Conservation (phyloP, 2,888 invertebrate species). For the Lasioglossum morio region DNA sequence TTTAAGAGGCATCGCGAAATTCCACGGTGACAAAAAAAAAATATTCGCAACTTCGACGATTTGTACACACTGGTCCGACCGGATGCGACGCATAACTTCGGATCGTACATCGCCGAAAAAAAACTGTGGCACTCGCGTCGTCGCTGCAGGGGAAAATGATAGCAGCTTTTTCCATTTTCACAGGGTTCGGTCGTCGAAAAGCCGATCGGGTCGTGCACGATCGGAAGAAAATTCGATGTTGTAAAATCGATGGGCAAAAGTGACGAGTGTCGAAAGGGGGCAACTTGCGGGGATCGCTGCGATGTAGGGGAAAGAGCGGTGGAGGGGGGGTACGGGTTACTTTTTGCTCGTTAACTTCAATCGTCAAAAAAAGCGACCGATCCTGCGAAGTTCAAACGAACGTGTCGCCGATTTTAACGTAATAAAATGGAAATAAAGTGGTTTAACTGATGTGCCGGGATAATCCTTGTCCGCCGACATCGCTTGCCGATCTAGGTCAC, state of each 20-base stretch:
- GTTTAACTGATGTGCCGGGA: slow-evolving; percentile 40
- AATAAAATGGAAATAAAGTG: slow-evolving; percentile 60
- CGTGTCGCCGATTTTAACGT: slow-evolving; percentile 55
- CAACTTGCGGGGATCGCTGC: background rate
- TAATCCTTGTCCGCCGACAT: slow-evolving; percentile 25
- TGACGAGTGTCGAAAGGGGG: background rate
- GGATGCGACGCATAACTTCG: background rate
- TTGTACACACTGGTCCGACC: background rate
- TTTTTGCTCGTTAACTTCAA: slow-evolving; percentile 58
- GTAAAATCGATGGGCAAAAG: background rate
- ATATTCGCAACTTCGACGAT: background rate
- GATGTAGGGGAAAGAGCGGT: fast-evolving
- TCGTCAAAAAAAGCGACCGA: slow-evolving; percentile 37
- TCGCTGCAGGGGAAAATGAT: background rate
- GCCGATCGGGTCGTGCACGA: background rate
- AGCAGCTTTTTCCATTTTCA: slow-evolving; percentile 6
- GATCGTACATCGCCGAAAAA: background rate
- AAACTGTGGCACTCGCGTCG: background rate
- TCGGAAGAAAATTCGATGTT: background rate
- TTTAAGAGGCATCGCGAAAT: background rate
- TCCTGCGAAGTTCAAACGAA: slow-evolving; percentile 52
- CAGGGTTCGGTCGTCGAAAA: background rate
- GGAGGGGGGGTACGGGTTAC: background rate
- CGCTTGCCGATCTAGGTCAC: slow-evolving; percentile 58
- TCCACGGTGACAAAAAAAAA: background rate